A percentile compares a stretch with the other conserved stretches of the same genome.
These are phyloP conservation scores for Meleagris gallopavo DNA, from an alignment of 2,113 vertebrate species.

Conservation along the genomic window DNA sequence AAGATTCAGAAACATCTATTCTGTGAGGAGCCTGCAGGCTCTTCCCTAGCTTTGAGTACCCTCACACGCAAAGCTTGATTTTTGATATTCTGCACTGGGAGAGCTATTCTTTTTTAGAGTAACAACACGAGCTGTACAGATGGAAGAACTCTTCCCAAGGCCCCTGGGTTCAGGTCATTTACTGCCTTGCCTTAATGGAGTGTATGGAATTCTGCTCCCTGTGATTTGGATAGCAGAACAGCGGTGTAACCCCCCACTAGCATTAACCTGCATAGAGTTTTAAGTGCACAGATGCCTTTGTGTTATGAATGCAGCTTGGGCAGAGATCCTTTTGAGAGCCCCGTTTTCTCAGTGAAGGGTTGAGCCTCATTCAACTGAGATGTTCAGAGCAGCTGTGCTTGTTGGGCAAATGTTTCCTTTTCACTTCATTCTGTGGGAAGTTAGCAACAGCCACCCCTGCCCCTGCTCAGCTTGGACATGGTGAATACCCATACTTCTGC, in stretches of 20 bases:
- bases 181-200: neutral
- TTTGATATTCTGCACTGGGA: neutral
- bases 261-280: neutral
- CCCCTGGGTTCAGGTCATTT: neutral
- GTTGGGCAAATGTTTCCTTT: neutral
- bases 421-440: neutral
- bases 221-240: neutral
- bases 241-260: neutral
- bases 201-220: neutral
- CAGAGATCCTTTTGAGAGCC: neutral
- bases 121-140: neutral
- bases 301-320: neutral
- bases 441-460: accelerated
- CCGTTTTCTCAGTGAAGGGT: neutral
- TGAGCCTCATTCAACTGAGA: neutral
- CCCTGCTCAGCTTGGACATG: accelerated
- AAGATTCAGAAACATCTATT: neutral
- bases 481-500: neutral
- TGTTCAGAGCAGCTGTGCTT: neutral
- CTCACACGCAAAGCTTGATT: neutral
- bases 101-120: neutral
- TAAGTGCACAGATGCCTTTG: neutral
- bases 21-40: neutral
- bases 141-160: neutral
- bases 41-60: neutral